Base-by-base conservation (phyloP, 1,140 invertebrate genomes). In the Hylyphantes graminicola region DNA sequence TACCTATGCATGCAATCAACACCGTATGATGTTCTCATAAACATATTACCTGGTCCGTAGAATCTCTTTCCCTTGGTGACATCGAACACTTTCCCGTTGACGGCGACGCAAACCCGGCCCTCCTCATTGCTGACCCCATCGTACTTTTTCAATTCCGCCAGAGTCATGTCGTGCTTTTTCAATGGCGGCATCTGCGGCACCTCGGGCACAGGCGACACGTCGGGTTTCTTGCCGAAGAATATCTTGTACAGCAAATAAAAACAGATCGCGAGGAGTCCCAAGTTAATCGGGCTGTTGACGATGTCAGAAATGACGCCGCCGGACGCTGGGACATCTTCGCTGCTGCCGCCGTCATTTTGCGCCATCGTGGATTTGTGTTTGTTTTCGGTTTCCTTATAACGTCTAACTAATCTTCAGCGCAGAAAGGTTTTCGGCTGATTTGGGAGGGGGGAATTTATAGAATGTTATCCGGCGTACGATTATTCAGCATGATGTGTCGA, bases 61-160 rank as follows among this genome's bases (percentile, higher is more conserved):
- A 85, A 87, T 13, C 90, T 91, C 92, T 93, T 94, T 88, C 93
- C 90, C 89, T 93, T 93, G 7, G 97, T 98, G 70, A 96, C 96
- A 91, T 99, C 98, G 91, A 97, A 99, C 57, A 99, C 94, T 91
- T 94, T 97, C 11, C 96, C 96, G 89, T 98, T 98, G 35, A 99
- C 95, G 15, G 96, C 97, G 54, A 99, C 92, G 78, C 98, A 92
- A 76, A 99, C 93, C 74, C 97, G 91, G 21, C 95, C 96, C 89
- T 98, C 96, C 80, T 93, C 93, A 78, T 90, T 94, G 15, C 94
- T 95, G 35, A 35, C 35, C 11, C 92, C 92, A 89, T 98, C 95
- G 89, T 94, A 98, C 86, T 94, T 92, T 82, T 93, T 93, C 48
- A 99, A 90, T 89, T 99, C 96, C 88, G 95, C 92, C 50, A 96